Evolutionary conservation across 2,797 vertebrate genomes (phyloP), one percentile per base, ranked within the genome.

Genomic region (Peromyscus aztecus): DNA sequence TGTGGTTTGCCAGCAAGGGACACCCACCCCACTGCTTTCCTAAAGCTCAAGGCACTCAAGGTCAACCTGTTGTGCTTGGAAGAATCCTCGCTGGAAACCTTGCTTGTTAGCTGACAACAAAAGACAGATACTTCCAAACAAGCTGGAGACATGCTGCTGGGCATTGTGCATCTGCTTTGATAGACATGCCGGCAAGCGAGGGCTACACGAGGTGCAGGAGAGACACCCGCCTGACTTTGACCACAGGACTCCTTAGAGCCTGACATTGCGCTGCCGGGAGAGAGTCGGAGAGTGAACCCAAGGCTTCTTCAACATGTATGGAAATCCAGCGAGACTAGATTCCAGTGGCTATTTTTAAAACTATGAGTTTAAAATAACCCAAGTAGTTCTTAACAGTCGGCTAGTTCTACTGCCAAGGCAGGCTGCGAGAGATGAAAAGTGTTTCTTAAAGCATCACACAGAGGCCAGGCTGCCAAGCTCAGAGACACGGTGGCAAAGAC

Each of bases 291-390:
- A 88, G 93, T n/a, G 86, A 92, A 37, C 57, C 40, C 24, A 6
- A 6, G n/a, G 46, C 34, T 96, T 94, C 14, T 94, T 65, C 82
- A 92, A 82, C 63, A 59, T 2, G 24, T 49, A 46, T 23, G 49
- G 57, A 91, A 96, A 94, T 82, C 65, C n/a, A 77, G 65, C 11
- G 67, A 76, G 34, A 27, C 67, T 89, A 31, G 90, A 83, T 59
- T 59, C 69, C 1, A 0, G 21, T 59, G 37, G 34, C 37, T 91
- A 69, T 97, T 80, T 97, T 80, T 94, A 59, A 94, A 96, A 83
- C 55, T 40, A n/a, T 1, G 17, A 84, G 86, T 96, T 97, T 95
- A 94, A 94, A 97, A 95, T 94, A 88, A 88, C 2, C 34, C 69
- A 52, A 76, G 73, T 89, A 43, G 52, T 80, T 94, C 24, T 90